Evolutionary conservation across 2,888 invertebrate genomes (phyloP), one percentile per base, ranked within the genome.

Genomic region (Cerastis rubricosa): DNA sequence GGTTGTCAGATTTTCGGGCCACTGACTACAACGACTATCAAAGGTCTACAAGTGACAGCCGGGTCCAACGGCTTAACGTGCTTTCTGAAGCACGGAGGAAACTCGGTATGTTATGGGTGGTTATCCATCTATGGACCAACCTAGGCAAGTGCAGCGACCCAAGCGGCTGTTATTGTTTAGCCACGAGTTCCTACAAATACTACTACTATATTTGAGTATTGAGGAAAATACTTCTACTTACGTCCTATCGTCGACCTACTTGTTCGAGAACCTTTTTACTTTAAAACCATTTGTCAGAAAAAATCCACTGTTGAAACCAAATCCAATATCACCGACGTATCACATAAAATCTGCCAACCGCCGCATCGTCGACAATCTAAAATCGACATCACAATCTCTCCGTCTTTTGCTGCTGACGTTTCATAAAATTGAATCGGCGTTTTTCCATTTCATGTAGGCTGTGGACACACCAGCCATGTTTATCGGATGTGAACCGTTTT

Each of bases 401-500:
- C 74, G 66, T 68, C 65, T 74, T 78, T 83, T 71, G 65, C 51
- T n/a, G 75, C 71, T 63, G 71, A 77, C 71, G 64, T 78, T 85
- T 75, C 68, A 80, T 78, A 77, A 85, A 83, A 77, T 68, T 70
- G 85, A 79, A 80, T 79, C 70, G 75, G 49, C 74, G 22, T 81
- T 86, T 87, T 84, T 81, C 81, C 78, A 67, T 77, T 66, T n/a
- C 71, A 61, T 77, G 49, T 75, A 79, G 72, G 67, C 61, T 63
- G 81, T 76, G 66, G 67, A 59, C 75, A 74, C 70, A 72, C 84
- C 54, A 61, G 51, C 35, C 76, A 45, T 59, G n/a, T 25, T 74
- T 71, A 54, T 71, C 81, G 71, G 83, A 86, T 85, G 74, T 76
- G 68, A 66, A 74, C 57, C 66, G 64, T 81, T 86, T 86, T 87